Evolutionary conservation across 2,888 invertebrate genomes (phyloP).

Genomic region (Drosophila quinaria): DNA sequence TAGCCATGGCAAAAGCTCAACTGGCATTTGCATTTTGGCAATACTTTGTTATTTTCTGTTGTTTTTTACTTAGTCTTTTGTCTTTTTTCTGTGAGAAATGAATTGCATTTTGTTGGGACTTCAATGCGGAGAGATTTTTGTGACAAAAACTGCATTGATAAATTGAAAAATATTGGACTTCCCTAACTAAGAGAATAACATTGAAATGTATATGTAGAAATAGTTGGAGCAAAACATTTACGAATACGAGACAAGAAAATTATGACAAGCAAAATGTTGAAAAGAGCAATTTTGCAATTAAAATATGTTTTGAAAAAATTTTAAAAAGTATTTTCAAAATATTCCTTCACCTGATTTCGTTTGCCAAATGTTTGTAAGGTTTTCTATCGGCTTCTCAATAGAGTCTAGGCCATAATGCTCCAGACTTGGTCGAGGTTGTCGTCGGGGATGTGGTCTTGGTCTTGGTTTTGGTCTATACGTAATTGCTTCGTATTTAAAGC

Average conservation of each 20-base stretch:
- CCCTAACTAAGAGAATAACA: not conserved
- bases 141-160: not conserved
- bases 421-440: not conserved
- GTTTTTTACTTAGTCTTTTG: not conserved
- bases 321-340: not conserved
- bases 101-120: not conserved
- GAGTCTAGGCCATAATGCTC: not conserved
- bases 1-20: not conserved
- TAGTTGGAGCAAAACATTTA: not conserved
- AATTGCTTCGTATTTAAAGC: constrained; percentile 7
- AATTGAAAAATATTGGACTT: constrained; percentile 2
- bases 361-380: not conserved
- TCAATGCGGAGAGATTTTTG: not conserved
- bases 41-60: not conserved
- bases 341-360: not conserved
- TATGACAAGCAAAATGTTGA: not conserved
- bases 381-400: not conserved
- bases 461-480: constrained; percentile 1
- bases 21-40: constrained; percentile 1
- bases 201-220: not conserved
- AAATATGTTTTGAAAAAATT: not conserved
- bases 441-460: not conserved
- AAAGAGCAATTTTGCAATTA: not conserved
- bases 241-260: not conserved
- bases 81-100: not conserved